phyloP scores from a whole-genome alignment of 2,797 vertebrate genomes.

The Gallirallus australis region DNA sequence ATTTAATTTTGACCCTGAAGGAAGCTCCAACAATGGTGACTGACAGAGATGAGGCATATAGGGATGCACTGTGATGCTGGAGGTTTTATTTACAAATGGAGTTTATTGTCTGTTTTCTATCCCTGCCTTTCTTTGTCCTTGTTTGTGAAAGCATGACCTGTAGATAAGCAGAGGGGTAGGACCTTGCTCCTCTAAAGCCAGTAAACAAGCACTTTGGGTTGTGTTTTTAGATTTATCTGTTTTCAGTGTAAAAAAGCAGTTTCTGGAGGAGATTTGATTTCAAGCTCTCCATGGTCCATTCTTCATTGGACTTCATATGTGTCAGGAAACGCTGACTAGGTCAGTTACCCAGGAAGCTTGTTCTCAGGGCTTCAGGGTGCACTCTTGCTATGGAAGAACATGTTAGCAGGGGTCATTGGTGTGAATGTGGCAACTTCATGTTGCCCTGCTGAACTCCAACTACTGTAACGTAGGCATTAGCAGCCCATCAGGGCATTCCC shows the following conservation, averaged over 20 bases:
- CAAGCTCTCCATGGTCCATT: background rate
- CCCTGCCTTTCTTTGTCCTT: conserved; percentile 35
- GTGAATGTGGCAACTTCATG: accelerated
- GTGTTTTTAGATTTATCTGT: conserved; percentile 36
- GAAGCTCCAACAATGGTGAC: background rate
- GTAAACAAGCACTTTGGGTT: conserved; percentile 7
- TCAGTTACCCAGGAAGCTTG: background rate
- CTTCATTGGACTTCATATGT: background rate
- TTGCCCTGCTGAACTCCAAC: background rate
- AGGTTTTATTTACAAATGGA: conserved; percentile 33
- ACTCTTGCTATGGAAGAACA: background rate
- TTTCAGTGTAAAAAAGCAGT: conserved; percentile 7
- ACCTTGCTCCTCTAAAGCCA: conserved; percentile 5
- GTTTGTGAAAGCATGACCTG: conserved; percentile 35
- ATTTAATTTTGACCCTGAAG: background rate
- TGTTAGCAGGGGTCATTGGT: background rate
- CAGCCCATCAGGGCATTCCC: background rate
- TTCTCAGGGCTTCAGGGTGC: background rate
- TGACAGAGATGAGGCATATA: background rate
- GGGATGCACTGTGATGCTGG: background rate
- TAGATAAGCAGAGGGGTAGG: conserved; percentile 1
- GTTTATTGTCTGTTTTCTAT: conserved; percentile 45
- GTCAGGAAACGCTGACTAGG: background rate
- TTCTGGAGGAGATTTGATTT: conserved; percentile 44
- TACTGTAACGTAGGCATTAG: accelerated